Base-by-base conservation (phyloP, 2,888 invertebrate species). In the Ecdyonurus torrentis region DNA sequence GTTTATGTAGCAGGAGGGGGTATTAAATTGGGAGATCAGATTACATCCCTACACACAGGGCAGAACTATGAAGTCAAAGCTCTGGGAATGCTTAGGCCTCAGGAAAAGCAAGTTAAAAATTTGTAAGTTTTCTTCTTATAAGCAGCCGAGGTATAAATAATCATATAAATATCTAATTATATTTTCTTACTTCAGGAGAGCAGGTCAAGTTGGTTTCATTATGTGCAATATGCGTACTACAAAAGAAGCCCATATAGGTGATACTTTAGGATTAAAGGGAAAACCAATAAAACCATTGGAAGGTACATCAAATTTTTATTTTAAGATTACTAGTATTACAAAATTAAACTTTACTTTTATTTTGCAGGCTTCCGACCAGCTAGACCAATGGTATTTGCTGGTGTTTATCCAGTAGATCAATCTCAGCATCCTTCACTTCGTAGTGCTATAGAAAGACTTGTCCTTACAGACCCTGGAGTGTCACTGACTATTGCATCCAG, bases 401-500 rank as follows among this genome's bases (percentile, higher is more conserved):
- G 93, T 0, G 80, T 95, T 64, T 99, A 89, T 76, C 97, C 98
- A 0, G 79, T 87, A 60, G 93, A 96, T 74, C 92, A 94, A 71
- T 88, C 91, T 0, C 88, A 94, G 71, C 87, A 88, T 71, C 72
- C 81, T 0, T 78, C 79, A 62, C 77, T 96, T 19, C 80, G 86
- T 69, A 83, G 79, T 70, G 91, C 98, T 15, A 86, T 99, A 62
- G 92, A 93, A 66, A 93, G 93, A 75, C 78, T 99, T 59, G 82
- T 85, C n/a, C 78, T 99, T 53, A 99, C 96, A 75, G 98, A 99
- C 76, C 88, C 91, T 3, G 94, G 91, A 64, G 96, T 98, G 2
- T 81, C 84, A n/a, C 79, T 93, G 2, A 79, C 78, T 52, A 63
- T 62, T 66, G 64, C 65, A 70, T 71, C 59, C 66, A 91, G 91